Percentiles rank a stretch among this genome's conserved stretches.
These are phyloP conservation scores for Merodon equestris DNA, from an alignment of 2,888 invertebrate genomes.

Conservation along the genomic window DNA sequence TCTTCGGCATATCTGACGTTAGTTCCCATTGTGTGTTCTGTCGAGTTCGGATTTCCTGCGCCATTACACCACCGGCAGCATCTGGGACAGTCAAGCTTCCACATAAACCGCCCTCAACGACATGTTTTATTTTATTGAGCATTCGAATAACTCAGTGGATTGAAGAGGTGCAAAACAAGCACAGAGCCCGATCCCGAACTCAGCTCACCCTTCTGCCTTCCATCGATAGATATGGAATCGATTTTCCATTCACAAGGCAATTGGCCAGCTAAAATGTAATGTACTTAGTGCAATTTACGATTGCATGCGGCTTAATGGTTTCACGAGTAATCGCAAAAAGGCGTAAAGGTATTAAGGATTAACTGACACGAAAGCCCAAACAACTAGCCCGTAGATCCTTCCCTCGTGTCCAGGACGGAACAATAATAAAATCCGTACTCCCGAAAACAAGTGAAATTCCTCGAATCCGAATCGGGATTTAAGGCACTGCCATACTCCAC, in stretches of 20 bases:
- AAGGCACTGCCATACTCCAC: constrained; percentile 25
- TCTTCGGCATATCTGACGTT: neutral
- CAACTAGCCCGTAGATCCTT: constrained; percentile 21
- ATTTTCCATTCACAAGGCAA: constrained; percentile 55
- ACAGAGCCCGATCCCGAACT: neutral
- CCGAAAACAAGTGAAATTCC: constrained; percentile 28
- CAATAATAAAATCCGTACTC: constrained; percentile 50
- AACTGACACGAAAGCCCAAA: constrained; percentile 46
- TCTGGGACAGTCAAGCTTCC: constrained; percentile 19
- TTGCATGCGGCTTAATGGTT: constrained; percentile 62
- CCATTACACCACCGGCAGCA: constrained; percentile 36
- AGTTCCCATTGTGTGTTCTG: neutral
- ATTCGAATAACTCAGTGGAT: constrained; percentile 58
- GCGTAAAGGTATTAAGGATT: constrained; percentile 68
- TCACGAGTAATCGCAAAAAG: constrained; percentile 64
- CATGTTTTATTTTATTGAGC: constrained; percentile 45
- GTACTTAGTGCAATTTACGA: constrained; percentile 68
- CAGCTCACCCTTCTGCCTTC: neutral
- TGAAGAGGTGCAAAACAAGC: constrained; percentile 60
- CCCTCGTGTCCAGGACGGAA: constrained; percentile 30
- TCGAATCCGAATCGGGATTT: constrained; percentile 33
- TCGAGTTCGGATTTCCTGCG: too few relatives aligned
- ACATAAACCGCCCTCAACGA: constrained; percentile 36
- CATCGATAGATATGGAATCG: constrained; percentile 47
- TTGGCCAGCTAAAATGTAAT: constrained; percentile 57